These are phyloP conservation scores for Stegana nigrithorax DNA, from an alignment of 2,888 invertebrate species.

Conservation along the genomic window DNA sequence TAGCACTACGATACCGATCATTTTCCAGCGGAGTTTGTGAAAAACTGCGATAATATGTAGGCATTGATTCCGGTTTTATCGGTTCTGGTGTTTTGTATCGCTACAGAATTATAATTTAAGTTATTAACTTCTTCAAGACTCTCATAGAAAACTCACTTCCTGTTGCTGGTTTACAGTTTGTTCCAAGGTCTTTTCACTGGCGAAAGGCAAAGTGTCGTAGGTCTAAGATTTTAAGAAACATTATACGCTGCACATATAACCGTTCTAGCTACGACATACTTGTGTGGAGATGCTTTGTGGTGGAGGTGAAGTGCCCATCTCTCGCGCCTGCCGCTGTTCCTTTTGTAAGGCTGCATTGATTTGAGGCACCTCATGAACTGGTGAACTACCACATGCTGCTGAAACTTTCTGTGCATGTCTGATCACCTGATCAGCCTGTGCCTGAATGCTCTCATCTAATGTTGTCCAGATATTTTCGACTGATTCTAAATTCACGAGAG, in stretches of 20 bases:
- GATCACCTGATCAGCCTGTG: slow-evolving; percentile 57
- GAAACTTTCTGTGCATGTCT: slow-evolving; percentile 68
- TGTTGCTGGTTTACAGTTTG: slow-evolving; percentile 2
- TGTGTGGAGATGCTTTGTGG: slow-evolving; percentile 90
- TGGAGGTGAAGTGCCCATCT: slow-evolving; percentile 86
- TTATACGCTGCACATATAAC: background rate
- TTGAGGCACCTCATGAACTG: slow-evolving; percentile 72
- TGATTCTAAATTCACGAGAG: slow-evolving; percentile 47
- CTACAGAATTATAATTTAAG: background rate
- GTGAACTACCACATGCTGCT: slow-evolving; percentile 76
- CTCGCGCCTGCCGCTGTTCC: slow-evolving; percentile 56
- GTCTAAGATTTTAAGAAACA: slow-evolving; percentile 68
- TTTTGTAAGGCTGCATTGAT: slow-evolving; percentile 62
- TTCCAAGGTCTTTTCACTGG: slow-evolving; percentile 29
- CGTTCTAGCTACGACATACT: slow-evolving; percentile 68
- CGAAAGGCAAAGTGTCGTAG: slow-evolving; percentile 68
- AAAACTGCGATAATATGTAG: slow-evolving; percentile 50
- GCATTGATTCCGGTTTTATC: slow-evolving; percentile 43
- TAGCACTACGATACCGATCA: slow-evolving; percentile 68
- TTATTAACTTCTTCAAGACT: background rate
- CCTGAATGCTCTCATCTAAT: slow-evolving; percentile 67
- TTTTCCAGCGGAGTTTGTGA: slow-evolving; percentile 48
- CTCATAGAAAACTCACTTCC: slow-evolving; percentile 16
- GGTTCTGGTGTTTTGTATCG: slow-evolving; percentile 40
- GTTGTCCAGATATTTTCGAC: slow-evolving; percentile 67